Conservation (phyloP, 1,140 invertebrate species). For the Lepidurus couesii region DNA sequence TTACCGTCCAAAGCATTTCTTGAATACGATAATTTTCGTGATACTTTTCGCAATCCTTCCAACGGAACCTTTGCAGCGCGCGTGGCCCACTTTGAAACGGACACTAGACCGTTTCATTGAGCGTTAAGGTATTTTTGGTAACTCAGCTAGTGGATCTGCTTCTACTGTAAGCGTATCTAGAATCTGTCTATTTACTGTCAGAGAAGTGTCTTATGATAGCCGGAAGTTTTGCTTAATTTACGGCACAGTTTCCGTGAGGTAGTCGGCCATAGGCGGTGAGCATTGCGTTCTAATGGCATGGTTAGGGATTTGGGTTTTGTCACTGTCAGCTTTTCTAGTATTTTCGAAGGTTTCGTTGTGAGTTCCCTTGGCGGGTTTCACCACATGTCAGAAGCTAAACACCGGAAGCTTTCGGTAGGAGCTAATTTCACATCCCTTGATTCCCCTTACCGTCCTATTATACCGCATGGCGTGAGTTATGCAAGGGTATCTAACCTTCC, state of each 20-base stretch:
- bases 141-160: too few species aligned
- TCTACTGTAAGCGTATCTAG: too few species aligned
- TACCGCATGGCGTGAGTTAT: neutral
- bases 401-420: constrained; percentile 14
- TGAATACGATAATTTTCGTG: too few species aligned
- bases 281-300: neutral
- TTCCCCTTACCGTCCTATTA: neutral
- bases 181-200: too few species aligned
- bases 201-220: too few species aligned
- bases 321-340: constrained; percentile 5
- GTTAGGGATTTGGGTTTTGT: neutral
- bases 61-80: too few species aligned
- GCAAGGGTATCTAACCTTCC: neutral
- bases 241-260: neutral
- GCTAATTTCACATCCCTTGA: constrained; percentile 3
- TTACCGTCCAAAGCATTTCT: too few species aligned
- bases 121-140: too few species aligned
- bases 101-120: too few species aligned
- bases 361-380: neutral
- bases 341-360: neutral
- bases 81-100: too few species aligned
- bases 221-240: too few species aligned
- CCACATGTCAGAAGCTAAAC: constrained; percentile 10
- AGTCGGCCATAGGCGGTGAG: neutral
- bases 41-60: too few species aligned